phyloP scores from a whole-genome alignment of 2,888 invertebrate species.

The Drosophila siamana region DNA sequence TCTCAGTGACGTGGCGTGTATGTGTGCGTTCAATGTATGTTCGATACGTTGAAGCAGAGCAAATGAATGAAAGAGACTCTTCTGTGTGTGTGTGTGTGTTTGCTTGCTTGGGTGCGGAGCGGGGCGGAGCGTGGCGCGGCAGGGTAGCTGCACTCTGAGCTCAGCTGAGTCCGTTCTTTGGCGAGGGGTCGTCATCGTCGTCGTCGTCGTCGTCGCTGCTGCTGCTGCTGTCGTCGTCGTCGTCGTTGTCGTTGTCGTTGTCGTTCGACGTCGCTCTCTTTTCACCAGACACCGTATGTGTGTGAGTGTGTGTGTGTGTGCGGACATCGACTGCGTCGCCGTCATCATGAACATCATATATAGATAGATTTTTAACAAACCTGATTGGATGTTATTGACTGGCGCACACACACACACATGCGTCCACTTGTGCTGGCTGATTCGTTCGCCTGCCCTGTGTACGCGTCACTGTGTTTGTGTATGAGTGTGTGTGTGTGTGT shows the following conservation, averaged over 20 bases:
- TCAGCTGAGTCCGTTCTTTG: slow-evolving; percentile 53
- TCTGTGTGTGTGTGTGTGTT: slow-evolving; percentile 3
- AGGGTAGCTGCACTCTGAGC: slow-evolving; percentile 51
- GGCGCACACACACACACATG: slow-evolving; percentile 74
- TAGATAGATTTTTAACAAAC: slow-evolving; percentile 85
- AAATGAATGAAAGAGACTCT: slow-evolving; percentile 70
- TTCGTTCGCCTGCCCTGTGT: slow-evolving; percentile 65
- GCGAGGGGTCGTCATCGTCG: slow-evolving; percentile 55
- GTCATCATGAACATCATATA: slow-evolving; percentile 82
- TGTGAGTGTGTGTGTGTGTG: slow-evolving; percentile 56
- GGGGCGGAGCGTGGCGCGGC: slow-evolving; percentile 38
- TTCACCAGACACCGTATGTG: slow-evolving; percentile 5
- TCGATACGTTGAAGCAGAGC: slow-evolving; percentile 68
- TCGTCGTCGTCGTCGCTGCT: slow-evolving; percentile 19
- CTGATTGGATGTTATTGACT: slow-evolving; percentile 86
- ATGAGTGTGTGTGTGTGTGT: slow-evolving; percentile 6
- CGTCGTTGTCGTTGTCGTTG: slow-evolving; percentile 7
- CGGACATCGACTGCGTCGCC: slow-evolving; percentile 82
- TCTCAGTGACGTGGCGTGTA: slow-evolving; percentile 29
- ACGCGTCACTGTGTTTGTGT: neutral
- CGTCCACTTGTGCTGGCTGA: slow-evolving; percentile 68
- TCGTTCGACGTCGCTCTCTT: slow-evolving; percentile 33
- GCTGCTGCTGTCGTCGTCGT: neutral
- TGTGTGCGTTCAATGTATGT: slow-evolving; percentile 73
- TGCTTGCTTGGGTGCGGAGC: slow-evolving; percentile 8